Conservation (phyloP, 1,140 invertebrate genomes). For the Linepithema humile region DNA sequence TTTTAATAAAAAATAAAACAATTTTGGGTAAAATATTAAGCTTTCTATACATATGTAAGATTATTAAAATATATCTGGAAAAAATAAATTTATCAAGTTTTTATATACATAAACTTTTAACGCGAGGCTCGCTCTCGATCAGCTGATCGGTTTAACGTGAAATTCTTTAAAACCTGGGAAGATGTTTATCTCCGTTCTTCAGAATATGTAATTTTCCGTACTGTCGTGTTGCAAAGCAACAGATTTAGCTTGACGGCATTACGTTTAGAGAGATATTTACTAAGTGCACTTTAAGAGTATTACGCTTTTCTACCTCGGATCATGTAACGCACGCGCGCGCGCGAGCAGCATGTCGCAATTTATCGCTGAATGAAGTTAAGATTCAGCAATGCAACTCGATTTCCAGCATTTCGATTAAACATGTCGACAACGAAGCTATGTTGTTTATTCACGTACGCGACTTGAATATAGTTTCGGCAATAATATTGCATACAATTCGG, state of each 20-base stretch:
- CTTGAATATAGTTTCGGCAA: not conserved
- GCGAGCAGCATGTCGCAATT: not conserved
- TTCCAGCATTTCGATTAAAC: constrained; percentile 30
- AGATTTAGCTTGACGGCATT: constrained; percentile 18
- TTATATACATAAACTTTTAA: not conserved
- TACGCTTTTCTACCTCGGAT: not conserved
- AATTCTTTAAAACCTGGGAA: not conserved
- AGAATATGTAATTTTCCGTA: not conserved
- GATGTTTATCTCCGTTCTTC: not conserved
- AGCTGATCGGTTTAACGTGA: not conserved
- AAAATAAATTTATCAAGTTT: too few relatives aligned
- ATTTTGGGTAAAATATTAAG: too few relatives aligned
- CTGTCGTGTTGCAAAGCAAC: not conserved
- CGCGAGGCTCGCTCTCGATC: not conserved
- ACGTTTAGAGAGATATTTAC: constrained; percentile 24
- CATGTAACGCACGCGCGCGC: not conserved
- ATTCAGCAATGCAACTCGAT: constrained; percentile 29
- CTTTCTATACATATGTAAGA: too few relatives aligned
- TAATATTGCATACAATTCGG: not conserved
- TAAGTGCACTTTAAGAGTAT: constrained; percentile 1
- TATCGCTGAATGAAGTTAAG: constrained; percentile 37
- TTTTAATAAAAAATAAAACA: too few relatives aligned
- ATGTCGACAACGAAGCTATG: constrained; percentile 5
- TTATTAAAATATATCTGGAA: too few relatives aligned
- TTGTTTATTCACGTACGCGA: constrained; percentile 29